Conservation (phyloP, 2,113 vertebrate species). For the Terrapene triunguis region DNA sequence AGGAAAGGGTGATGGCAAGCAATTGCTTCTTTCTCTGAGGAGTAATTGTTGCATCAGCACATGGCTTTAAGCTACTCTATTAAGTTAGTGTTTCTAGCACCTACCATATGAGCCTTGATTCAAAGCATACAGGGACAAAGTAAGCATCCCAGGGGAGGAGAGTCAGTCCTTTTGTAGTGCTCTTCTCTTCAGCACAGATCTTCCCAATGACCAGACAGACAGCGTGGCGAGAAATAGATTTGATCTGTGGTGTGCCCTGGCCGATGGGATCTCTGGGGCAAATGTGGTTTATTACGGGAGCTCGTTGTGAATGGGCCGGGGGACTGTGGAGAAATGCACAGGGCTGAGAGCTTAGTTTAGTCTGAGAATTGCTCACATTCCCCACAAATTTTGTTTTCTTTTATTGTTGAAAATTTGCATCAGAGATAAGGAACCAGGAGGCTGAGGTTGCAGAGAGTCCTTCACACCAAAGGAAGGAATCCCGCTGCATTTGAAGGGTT, state of each 20-base stretch:
- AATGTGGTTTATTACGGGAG: not conserved
- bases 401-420: not conserved
- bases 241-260: not conserved
- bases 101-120: not conserved
- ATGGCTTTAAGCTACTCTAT: not conserved
- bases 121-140: fast-evolving
- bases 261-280: not conserved
- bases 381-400: not conserved
- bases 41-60: not conserved
- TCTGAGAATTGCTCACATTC: not conserved
- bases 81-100: not conserved
- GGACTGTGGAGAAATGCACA: not conserved
- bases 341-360: not conserved
- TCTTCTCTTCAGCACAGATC: not conserved
- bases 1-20: not conserved
- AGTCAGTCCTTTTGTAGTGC: not conserved
- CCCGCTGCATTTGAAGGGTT: not conserved
- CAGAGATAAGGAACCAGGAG: not conserved
- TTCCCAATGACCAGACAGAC: not conserved
- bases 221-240: not conserved
- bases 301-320: fast-evolving
- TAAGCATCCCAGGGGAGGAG: not conserved
- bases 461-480: not conserved
- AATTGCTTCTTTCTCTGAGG: not conserved
- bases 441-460: not conserved